Conservation (phyloP, 2,888 invertebrate species). For the Pyrrhosoma nymphula region DNA sequence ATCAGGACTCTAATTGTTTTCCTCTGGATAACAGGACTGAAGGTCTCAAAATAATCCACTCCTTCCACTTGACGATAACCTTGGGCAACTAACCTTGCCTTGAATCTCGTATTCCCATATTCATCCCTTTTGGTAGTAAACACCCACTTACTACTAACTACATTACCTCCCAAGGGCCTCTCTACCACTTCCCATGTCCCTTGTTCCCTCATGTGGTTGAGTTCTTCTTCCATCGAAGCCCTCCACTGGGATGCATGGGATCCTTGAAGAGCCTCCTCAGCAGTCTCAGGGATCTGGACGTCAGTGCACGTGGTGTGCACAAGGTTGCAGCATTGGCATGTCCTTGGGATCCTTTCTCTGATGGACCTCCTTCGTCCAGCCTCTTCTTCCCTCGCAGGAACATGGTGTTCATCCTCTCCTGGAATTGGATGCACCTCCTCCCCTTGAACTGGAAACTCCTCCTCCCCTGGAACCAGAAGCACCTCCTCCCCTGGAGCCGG, state of each 20-base stretch:
- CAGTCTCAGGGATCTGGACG: conserved; percentile 51
- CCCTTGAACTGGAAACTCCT: too few relatives aligned
- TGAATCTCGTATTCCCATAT: not conserved
- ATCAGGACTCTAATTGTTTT: conserved; percentile 30
- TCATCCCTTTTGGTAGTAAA: conserved; percentile 29
- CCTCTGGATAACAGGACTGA: conserved; percentile 24
- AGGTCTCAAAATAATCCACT: conserved; percentile 60
- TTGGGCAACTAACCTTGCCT: conserved; percentile 52
- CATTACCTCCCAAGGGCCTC: conserved; percentile 39
- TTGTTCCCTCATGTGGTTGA: conserved; percentile 57
- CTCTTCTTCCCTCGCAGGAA: conserved; percentile 13
- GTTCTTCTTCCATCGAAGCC: conserved; percentile 53
- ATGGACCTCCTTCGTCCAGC: conserved; percentile 33
- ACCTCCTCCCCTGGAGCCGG: not conserved
- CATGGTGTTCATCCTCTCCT: too few relatives aligned
- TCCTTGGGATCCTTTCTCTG: conserved; percentile 43
- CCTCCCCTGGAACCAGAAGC: not conserved
- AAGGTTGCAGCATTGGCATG: conserved; percentile 49
- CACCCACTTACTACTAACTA: conserved; percentile 9
- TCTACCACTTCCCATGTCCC: conserved; percentile 54
- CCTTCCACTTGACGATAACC: conserved; percentile 61
- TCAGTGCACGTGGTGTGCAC: conserved; percentile 19
- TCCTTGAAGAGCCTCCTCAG: conserved; percentile 60
- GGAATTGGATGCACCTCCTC: too few relatives aligned
- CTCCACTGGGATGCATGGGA: conserved; percentile 58